Base-by-base conservation (phyloP, 2,888 invertebrate species). In the Tetranychus truncatus region DNA sequence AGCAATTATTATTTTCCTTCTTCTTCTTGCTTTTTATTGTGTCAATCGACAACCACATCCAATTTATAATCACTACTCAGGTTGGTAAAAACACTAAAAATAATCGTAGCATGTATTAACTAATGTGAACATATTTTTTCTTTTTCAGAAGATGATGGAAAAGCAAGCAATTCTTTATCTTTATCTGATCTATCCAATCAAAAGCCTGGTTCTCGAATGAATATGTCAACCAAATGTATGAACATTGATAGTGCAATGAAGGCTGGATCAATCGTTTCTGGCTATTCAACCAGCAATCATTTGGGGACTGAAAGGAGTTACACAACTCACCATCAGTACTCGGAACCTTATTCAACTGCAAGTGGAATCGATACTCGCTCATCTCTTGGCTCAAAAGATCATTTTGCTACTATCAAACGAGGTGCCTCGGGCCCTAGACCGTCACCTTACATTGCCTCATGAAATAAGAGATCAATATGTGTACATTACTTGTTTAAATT, bases 1-100 rank as follows among this genome's bases (percentile, higher is more conserved):
- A 3, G 66, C 76, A 6, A 77, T 77, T 7, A 76, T 78, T 34
- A 75, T 77, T 66, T 76, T 78, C 45, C 76, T 78, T 15, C 74
- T 78, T 15, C 74, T 77, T 67, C 76, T 75, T 1, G 77, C 76
- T 2, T 77, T 76, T 7, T 72, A 75, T 9, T 78, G 78, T 24
- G 71, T 78, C 8, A 24, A 77, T 20, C 77, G 76, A 20, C 76
- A 77, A 20, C 66, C 73, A 9, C 44, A 73, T 21, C 66, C 73
- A n/a, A 65, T 66, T 55, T 73, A 73, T n/a, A 34, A 45, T 20
- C 20, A 45, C 6, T 73, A 66, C 45, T 34, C 73, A 73, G 73
- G 73, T 73, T 18, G 15, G n/a, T 71, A 34, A 34, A 34, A 34
- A 34, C 34, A 5, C 34, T 34, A 34, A 11, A 20, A 24, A 44